phyloP scores from a whole-genome alignment of 2,113 vertebrate species.

The Setophaga kirtlandii region DNA sequence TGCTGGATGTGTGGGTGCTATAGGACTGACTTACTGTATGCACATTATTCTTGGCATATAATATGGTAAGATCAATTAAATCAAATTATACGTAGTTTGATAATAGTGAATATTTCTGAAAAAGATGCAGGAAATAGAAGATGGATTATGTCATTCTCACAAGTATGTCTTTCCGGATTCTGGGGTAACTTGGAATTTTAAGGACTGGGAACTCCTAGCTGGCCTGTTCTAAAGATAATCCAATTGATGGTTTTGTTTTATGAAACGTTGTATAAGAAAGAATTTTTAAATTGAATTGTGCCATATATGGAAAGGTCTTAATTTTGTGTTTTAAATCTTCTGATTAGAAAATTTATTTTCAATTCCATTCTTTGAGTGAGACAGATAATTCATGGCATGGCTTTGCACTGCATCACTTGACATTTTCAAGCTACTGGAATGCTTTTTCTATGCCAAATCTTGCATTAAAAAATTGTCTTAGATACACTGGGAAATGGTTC shows the following conservation, averaged over 20 bases:
- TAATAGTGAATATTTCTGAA: neutral
- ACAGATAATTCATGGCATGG: neutral
- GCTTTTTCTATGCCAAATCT: neutral
- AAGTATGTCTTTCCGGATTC: neutral
- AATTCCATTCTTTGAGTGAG: neutral
- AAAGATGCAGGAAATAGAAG: neutral
- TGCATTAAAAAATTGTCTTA: neutral
- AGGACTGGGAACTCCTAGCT: neutral
- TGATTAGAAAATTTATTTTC: neutral
- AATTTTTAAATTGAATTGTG: neutral
- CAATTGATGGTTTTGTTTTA: neutral
- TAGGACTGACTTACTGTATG: neutral
- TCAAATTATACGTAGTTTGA: neutral
- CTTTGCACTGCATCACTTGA: rapidly evolving
- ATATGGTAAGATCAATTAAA: neutral
- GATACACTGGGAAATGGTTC: neutral
- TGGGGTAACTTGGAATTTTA: neutral
- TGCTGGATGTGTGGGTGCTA: neutral
- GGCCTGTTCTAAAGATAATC: neutral
- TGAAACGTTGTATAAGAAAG: neutral
- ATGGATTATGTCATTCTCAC: neutral
- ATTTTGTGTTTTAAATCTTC: neutral
- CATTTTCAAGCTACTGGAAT: neutral
- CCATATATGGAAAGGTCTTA: neutral
- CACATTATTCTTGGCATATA: neutral